A percentile compares a stretch with the other conserved stretches of the same genome.
Evolutionary conservation across 1,140 invertebrate genomes (phyloP).

Genomic region (Sarcophaga peregrina): DNA sequence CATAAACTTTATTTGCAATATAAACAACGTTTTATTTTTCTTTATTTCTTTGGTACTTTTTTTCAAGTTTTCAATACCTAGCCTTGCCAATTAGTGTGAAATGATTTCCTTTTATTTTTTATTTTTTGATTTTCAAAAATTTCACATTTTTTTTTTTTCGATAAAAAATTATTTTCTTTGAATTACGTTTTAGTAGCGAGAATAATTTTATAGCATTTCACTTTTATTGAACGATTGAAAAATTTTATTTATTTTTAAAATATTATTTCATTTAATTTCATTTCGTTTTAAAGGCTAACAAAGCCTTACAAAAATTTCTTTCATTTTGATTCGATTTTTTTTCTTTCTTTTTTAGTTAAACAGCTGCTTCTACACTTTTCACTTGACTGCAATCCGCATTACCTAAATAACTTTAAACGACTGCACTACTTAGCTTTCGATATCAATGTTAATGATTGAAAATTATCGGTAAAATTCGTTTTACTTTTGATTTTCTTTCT

Average conservation of each 20-base stretch:
- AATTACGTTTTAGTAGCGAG: neutral
- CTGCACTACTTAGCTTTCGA: conserved; percentile 24
- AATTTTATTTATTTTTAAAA: neutral
- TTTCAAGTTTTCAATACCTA: neutral
- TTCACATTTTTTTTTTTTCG: neutral
- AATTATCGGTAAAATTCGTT: neutral
- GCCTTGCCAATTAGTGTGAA: neutral
- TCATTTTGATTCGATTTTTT: too few species aligned
- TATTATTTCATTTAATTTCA: neutral
- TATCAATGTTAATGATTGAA: neutral
- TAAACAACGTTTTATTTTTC: neutral
- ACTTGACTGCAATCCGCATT: conserved; percentile 8
- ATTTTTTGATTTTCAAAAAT: neutral
- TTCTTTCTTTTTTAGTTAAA: neutral
- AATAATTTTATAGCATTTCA: neutral
- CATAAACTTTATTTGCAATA: neutral
- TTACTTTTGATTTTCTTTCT: neutral
- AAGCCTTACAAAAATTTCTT: neutral
- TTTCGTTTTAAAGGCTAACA: neutral
- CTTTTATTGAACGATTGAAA: neutral
- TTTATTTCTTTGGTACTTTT: neutral
- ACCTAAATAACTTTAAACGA: conserved; percentile 27
- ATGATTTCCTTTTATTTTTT: neutral
- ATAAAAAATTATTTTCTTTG: neutral
- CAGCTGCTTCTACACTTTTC: neutral